These are phyloP conservation scores for Siphlonurus alternatus DNA, from an alignment of 2,888 invertebrate species.

Conservation along the genomic window DNA sequence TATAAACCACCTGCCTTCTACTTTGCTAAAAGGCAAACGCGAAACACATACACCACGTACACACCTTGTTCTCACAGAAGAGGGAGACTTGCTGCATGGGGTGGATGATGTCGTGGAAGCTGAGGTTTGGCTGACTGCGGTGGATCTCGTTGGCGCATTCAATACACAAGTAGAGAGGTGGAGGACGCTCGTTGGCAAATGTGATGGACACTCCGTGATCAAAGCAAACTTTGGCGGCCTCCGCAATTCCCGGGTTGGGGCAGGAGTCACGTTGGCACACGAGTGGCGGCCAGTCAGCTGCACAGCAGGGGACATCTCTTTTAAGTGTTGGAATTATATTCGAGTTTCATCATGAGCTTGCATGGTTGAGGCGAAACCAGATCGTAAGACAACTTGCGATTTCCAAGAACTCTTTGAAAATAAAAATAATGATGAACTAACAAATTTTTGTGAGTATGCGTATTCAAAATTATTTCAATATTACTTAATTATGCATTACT, in stretches of 20 bases:
- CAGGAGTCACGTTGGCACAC: slow-evolving; percentile 86
- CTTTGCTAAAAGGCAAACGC: background rate
- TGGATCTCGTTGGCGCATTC: slow-evolving; percentile 90
- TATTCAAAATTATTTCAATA: no score
- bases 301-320: slow-evolving; percentile 14
- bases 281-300: slow-evolving; percentile 60
- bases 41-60: background rate
- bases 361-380: no score
- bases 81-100: slow-evolving; percentile 94
- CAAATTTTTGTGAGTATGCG: no score
- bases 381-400: no score
- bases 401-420: no score
- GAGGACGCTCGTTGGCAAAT: slow-evolving; percentile 54
- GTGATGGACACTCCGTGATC: slow-evolving; percentile 83
- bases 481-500: no score
- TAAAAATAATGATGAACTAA: background rate
- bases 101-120: slow-evolving; percentile 72
- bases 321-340: no score
- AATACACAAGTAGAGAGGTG: slow-evolving; percentile 88
- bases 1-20: background rate
- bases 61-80: slow-evolving; percentile 87
- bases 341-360: no score
- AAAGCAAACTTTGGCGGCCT: slow-evolving; percentile 85
- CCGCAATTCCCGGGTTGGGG: slow-evolving; percentile 68
- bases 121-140: slow-evolving; percentile 68